These are phyloP conservation scores for Loriculus beryllinus DNA, from an alignment of 2,797 vertebrate genomes.

Conservation along the genomic window DNA sequence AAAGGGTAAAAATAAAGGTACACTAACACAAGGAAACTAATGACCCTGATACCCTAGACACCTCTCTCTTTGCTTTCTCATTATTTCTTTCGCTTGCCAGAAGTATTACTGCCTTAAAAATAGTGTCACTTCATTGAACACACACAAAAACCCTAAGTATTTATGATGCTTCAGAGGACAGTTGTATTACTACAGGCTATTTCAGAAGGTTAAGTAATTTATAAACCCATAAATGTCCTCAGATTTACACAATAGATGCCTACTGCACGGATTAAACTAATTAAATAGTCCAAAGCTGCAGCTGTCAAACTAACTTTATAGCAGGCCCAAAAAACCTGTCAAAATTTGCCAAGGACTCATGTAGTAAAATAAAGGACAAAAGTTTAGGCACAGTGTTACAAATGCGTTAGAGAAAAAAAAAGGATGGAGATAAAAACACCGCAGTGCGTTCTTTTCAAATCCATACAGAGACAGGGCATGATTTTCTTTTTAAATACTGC, in stretches of 20 bases:
- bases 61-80: background rate
- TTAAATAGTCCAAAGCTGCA: background rate
- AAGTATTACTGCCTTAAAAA: background rate
- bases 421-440: background rate
- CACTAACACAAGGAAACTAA: background rate
- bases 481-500: background rate
- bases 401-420: background rate
- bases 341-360: background rate
- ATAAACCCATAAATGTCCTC: background rate
- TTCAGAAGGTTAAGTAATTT: background rate
- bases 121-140: background rate
- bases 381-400: background rate
- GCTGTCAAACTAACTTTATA: background rate
- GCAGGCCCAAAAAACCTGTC: background rate
- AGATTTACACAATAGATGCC: background rate
- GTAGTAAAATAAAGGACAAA: background rate
- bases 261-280: background rate
- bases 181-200: background rate
- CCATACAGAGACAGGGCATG: background rate
- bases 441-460: background rate
- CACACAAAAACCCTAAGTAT: background rate
- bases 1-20: background rate
- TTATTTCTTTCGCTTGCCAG: background rate
- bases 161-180: background rate
- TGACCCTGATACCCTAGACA: background rate